Base-by-base conservation (phyloP, 2,113 vertebrate species). In the Pomatorhinus ruficollis region DNA sequence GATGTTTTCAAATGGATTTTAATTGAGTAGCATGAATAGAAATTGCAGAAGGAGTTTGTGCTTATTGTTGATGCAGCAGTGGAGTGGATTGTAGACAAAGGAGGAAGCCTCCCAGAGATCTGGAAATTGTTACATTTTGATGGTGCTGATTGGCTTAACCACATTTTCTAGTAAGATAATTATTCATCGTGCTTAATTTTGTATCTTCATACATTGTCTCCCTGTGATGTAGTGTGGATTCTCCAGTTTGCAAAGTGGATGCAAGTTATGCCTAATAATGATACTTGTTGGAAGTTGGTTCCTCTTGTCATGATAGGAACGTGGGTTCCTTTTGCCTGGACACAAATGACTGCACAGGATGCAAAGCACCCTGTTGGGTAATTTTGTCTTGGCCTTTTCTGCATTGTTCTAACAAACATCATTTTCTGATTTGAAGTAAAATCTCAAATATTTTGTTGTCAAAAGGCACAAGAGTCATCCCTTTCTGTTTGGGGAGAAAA, bases 1-100 rank as follows among this genome's bases (percentile, higher is more conserved):
- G 24, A 11, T 65, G 15, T 45, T 69, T 96, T 82, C 37, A 76
- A 60, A 52, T 37, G 57, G 49, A 64, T 92, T 94, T 82, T 96
- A 95, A 84, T 87, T 95, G 54, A 69, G n/a, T 75, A 90, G 23
- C 57, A 12, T 6, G 22, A 93, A 25, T 37, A 65, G 25, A 87
- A 90, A 30, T 37, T 39, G 52, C 40, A 78, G 75, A 39, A 65
- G 2, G 11, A 40, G 33, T 87, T 91, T 81, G n/a, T 83, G 17
- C 74, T 92, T 66, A 15, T 78, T 87, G 45, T 35, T 83, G 77
- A 50, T 70, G 74, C 47, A 74, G n/a, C 64, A 81, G 31, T 44
- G 65, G 35, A 77, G 63, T 39, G 22, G 27, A 83, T 93, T 84
- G 19, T 57, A 61, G 82, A 42, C 42, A 93, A 63, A 92, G 37